A percentile compares a stretch with the other conserved stretches of the same genome.
Evolutionary conservation across 2,888 invertebrate species (phyloP).

Genomic region (Drosophila melanosoma): DNA sequence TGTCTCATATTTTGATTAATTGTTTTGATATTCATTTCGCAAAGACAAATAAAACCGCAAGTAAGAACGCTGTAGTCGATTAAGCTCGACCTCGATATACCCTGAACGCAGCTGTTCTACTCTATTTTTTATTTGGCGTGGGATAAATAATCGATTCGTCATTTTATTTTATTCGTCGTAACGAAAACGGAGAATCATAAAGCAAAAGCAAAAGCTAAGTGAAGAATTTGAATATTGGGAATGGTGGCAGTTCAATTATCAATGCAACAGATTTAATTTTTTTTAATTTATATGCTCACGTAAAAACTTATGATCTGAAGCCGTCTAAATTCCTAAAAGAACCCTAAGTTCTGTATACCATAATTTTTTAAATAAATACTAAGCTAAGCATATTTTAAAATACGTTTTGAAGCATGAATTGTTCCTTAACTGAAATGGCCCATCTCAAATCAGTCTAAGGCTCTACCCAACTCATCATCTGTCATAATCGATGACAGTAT

Average conservation of each 20-base stretch:
- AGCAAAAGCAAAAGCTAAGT: not conserved
- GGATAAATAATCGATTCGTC: not conserved
- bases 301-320: too few relatives aligned
- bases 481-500: conserved; percentile 9
- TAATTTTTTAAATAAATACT: not conserved
- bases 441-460: not conserved
- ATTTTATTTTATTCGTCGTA: not conserved
- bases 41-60: too few relatives aligned
- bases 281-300: not conserved
- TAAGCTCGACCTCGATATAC: too few relatives aligned
- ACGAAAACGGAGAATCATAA: not conserved
- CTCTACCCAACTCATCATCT: conserved; percentile 23
- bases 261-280: not conserved
- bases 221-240: not conserved
- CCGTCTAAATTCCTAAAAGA: not conserved
- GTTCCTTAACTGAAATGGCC: not conserved
- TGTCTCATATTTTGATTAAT: not conserved
- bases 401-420: not conserved
- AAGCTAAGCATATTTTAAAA: not conserved
- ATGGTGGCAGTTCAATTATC: not conserved
- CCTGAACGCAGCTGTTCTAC: too few relatives aligned
- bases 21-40: not conserved
- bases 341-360: too few relatives aligned
- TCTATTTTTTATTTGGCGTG: too few relatives aligned
- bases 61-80: too few relatives aligned